phyloP scores from a whole-genome alignment of 2,888 invertebrate genomes.

The Drosophila meridiana region DNA sequence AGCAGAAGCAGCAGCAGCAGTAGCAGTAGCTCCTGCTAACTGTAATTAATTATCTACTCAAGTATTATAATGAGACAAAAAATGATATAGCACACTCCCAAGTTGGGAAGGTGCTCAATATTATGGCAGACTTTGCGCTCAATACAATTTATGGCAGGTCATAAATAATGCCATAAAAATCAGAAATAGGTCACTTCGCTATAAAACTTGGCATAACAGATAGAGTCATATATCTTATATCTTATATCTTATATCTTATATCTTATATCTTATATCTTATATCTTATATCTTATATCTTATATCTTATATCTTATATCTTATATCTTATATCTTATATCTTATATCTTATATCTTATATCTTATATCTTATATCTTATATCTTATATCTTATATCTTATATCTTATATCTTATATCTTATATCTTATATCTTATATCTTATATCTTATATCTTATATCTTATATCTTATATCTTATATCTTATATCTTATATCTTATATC shows the following conservation, averaged over 20 bases:
- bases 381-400: neutral
- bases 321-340: neutral
- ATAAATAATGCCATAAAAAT: slow-evolving; percentile 6
- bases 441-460: too few relatives aligned
- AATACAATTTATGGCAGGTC: slow-evolving; percentile 4
- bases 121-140: neutral
- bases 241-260: neutral
- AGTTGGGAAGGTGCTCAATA: slow-evolving; percentile 4
- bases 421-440: too few relatives aligned
- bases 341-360: neutral
- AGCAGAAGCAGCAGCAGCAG: slow-evolving; percentile 52
- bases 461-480: too few relatives aligned
- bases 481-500: too few relatives aligned
- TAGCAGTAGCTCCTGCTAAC: slow-evolving; percentile 62
- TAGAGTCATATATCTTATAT: neutral
- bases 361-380: neutral
- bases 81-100: slow-evolving; percentile 3
- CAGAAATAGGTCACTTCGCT: neutral
- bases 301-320: neutral
- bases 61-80: slow-evolving; percentile 41
- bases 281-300: neutral
- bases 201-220: neutral
- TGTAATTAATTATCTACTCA: slow-evolving; percentile 74
- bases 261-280: neutral
- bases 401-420: too few relatives aligned